These are phyloP conservation scores for Chascanopsetta lugubris DNA, from an alignment of 2,113 vertebrate genomes.

Conservation along the genomic window DNA sequence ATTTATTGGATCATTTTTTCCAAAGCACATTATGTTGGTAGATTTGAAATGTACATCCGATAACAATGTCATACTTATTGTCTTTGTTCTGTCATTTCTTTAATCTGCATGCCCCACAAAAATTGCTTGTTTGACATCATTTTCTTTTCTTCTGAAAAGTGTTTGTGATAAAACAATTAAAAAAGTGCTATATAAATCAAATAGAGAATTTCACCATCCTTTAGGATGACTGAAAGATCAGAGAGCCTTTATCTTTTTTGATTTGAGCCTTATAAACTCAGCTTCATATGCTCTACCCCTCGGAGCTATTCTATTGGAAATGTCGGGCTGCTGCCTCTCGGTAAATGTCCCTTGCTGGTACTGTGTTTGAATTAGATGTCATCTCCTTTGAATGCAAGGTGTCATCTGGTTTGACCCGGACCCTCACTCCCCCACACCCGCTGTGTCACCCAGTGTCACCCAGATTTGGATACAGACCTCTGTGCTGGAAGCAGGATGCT, in stretches of 20 bases:
- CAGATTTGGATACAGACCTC: conserved; percentile 51
- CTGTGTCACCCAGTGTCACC: conserved; percentile 50
- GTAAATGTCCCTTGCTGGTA: conserved; percentile 28
- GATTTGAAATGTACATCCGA: too few relatives aligned
- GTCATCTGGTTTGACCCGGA: conserved; percentile 60
- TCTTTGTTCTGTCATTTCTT: too few relatives aligned
- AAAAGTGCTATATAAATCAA: too few relatives aligned
- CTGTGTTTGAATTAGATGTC: conserved; percentile 52
- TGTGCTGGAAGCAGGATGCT: conserved; percentile 71
- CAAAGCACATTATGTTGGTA: too few relatives aligned
- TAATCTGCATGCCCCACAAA: too few relatives aligned
- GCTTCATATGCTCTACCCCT: neutral
- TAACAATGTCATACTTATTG: too few relatives aligned
- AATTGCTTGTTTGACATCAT: too few relatives aligned
- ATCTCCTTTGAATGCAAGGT: conserved; percentile 47
- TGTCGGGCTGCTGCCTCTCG: neutral
- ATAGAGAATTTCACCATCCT: too few relatives aligned
- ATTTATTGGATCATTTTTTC: too few relatives aligned
- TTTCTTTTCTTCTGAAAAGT: too few relatives aligned
- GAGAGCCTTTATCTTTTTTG: neutral
- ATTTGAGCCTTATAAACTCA: neutral
- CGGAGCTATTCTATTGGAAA: neutral
- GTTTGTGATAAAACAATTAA: too few relatives aligned
- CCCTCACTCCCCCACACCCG: conserved; percentile 16
- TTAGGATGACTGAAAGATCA: neutral